Evolutionary conservation across 2,113 vertebrate genomes (phyloP).

Genomic region (Serinus canaria): DNA sequence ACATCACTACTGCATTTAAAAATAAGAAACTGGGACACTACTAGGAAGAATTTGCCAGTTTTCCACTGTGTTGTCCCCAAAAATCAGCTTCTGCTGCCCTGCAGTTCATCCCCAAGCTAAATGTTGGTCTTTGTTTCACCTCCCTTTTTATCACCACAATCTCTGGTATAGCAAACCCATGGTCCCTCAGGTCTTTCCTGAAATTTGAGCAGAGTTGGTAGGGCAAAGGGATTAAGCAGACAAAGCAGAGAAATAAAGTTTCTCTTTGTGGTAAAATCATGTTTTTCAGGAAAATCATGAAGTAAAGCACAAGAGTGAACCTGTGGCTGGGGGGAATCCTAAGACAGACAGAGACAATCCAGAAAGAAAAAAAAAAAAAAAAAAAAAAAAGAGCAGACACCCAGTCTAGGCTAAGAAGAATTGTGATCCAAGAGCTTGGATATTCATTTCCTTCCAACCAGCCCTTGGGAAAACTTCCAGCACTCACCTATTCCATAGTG

Average conservation of each 20-base stretch:
- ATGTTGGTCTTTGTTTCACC: background rate
- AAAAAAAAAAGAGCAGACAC: background rate
- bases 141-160: background rate
- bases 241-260: background rate
- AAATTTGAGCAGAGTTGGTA: background rate
- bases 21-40: background rate
- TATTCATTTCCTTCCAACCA: background rate
- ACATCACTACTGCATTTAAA: background rate
- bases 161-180: background rate
- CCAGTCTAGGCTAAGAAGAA: background rate
- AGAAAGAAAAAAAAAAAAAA: background rate
- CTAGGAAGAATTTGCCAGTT: background rate
- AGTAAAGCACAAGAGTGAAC: background rate
- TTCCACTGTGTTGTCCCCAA: background rate
- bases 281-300: background rate
- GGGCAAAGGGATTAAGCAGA: background rate
- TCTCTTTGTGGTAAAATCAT: background rate
- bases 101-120: background rate
- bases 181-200: background rate
- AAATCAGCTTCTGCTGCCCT: background rate
- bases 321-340: background rate
- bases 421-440: background rate
- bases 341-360: background rate
- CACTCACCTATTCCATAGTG: constrained; percentile 95
- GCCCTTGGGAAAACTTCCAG: background rate